Evolutionary conservation across 2,888 invertebrate species (phyloP), one percentile per base, ranked within the genome.

Genomic region (Pecten maximus): DNA sequence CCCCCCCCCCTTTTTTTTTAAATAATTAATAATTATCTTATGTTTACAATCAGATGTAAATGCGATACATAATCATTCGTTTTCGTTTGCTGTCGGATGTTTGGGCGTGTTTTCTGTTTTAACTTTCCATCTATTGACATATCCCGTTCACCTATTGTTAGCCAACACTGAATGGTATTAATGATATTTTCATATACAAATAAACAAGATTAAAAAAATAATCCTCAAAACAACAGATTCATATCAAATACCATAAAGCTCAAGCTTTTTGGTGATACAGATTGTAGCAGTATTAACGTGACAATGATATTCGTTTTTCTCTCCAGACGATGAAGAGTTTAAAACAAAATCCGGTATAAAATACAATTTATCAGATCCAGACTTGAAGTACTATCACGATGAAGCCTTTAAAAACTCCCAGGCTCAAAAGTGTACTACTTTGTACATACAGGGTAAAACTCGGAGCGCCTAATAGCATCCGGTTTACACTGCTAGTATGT

Each of bases 341-440:
- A 35, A 60, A 74, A 74, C 28, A 74, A 74, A 74, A 35, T 74
- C 74, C 74, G 74, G 74, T 28, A 74, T 28, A 28, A 74, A 74
- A 74, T 35, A 74, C 28, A 74, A 35, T 74, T 74, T 74, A 74
- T 74, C 74, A 35, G 74, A 35, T 35, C 74, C 74, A 74, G 35
- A 74, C 35, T 35, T 74, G 35, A 74, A 74, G 74, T 74, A 74
- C 23, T 2, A 54, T 74, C 74, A 74, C 28, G 74, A 35, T 35
- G 12, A 74, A 74, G 74, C 74, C 3, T 28, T 74, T 10, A 74
- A 74, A 74, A 74, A 74, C 74, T 74, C 35, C 8, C 15, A 3
- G 35, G 12, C 74, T 6, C 0, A 28, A 6, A 28, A 74, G 74
- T 74, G 74, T 28, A 35, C 74, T 74, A 35, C 12, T 10, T 35